Evolutionary conservation across 2,113 vertebrate species (phyloP), one percentile per base, ranked within the genome.

Genomic region (Callocephalon fimbriatum): DNA sequence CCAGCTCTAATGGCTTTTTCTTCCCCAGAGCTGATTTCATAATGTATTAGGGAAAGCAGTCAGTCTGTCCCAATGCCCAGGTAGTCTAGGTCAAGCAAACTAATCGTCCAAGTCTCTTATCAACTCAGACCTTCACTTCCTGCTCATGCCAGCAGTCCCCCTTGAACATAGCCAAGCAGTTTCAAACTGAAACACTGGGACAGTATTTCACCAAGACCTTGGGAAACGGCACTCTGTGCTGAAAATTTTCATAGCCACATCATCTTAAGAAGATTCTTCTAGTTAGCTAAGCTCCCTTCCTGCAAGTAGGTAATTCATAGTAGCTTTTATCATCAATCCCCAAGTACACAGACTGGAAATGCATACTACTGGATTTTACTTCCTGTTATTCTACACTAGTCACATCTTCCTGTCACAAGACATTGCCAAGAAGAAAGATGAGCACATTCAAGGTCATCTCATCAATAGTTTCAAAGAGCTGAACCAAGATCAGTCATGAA

Each of bases 1-100:
- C 65, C 44, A 78, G 16, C 56, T n/a, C 73, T 87, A 94, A 89
- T 72, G 70, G 73, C 38, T 81, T 92, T 85, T 86, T 89, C 76
- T 74, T 93, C 38, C 62, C 56, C 80, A 86, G 35, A 93, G 38
- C 0, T 0, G 76, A 78, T 75, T 93, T 87, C 19, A 38, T 81
- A 87, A 67, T 25, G 50, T 0, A 0, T 84, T 84, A 80, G 42
- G 35, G 68, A 89, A 58, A 50, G 68, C 80, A 95, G 15, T 87
- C 56, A 56, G 51, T 51, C 80, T 85, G 70, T 75, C 65, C 80
- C 51, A 31, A 20, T 14, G 84, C 61, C 65, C 61, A 96, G 83
- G 65, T 63, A 93, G 91, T 63, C 72, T 58, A 88, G 72, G 84
- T 88, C 61, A 93, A 96, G 73, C 75, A 90, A 58, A 85, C 95